Percentiles rank a stretch among this genome's conserved stretches.
phyloP scores from a whole-genome alignment of 1,140 invertebrate genomes.

The Whitmania pigra region DNA sequence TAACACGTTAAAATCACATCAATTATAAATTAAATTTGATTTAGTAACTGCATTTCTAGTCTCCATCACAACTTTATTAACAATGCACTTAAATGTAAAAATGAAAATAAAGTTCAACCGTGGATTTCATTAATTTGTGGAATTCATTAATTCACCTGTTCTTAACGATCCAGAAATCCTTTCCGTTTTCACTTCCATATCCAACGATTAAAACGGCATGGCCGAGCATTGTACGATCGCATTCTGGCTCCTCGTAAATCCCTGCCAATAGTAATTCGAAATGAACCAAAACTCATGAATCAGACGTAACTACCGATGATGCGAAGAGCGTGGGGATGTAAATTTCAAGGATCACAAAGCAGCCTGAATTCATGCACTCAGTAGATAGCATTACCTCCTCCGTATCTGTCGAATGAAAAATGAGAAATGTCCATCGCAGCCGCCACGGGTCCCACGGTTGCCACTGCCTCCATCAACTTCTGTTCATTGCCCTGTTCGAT shows the following conservation, averaged over 20 bases:
- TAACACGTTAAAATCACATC: too few relatives aligned
- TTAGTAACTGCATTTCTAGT: too few relatives aligned
- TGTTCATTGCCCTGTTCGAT: constrained; percentile 15
- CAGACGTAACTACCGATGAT: too few relatives aligned
- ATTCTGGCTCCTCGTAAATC: constrained; percentile 17
- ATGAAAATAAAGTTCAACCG: too few relatives aligned
- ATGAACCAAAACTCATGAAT: too few relatives aligned
- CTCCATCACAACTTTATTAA: too few relatives aligned
- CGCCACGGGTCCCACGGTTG: constrained; percentile 40
- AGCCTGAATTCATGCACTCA: too few relatives aligned
- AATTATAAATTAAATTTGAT: too few relatives aligned
- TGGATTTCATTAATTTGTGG: too few relatives aligned
- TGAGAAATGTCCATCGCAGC: constrained; percentile 43
- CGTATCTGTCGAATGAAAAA: constrained; percentile 24
- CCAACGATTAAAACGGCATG: constrained; percentile 47
- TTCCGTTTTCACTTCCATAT: constrained; percentile 49
- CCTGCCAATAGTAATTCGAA: not conserved
- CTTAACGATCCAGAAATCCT: constrained; percentile 34
- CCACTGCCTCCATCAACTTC: constrained; percentile 35
- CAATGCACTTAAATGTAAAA: too few relatives aligned
- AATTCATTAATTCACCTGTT: not conserved
- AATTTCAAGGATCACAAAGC: too few relatives aligned
- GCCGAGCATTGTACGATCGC: constrained; percentile 29
- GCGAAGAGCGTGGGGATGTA: too few relatives aligned
- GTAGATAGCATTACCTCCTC: constrained; percentile 4